phyloP scores from a whole-genome alignment of 2,888 invertebrate species.

The Acrobasis suavella region DNA sequence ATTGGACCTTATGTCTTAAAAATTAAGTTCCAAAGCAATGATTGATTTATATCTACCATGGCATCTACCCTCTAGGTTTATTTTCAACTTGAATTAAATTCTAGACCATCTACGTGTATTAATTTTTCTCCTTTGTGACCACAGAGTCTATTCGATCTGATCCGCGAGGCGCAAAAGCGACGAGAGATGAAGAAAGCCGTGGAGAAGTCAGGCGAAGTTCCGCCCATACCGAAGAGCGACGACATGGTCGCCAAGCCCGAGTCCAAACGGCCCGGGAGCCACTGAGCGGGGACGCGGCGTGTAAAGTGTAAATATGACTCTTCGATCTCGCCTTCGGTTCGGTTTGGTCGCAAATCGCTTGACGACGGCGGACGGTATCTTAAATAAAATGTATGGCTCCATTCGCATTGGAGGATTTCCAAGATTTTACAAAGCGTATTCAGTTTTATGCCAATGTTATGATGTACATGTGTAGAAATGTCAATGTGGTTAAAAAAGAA shows the following conservation, averaged over 20 bases:
- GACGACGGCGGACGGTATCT: constrained; percentile 17
- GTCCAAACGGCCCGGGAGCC: constrained; percentile 64
- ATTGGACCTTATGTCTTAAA: too few relatives aligned
- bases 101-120: not conserved
- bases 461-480: too few relatives aligned
- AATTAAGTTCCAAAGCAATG: too few relatives aligned
- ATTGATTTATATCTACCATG: too few relatives aligned
- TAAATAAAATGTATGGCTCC: not conserved
- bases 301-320: constrained; percentile 39
- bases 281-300: constrained; percentile 44
- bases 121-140: constrained; percentile 30
- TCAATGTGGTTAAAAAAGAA: too few relatives aligned
- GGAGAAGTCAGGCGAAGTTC: constrained; percentile 48
- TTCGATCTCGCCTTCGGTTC: constrained; percentile 23
- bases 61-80: too few relatives aligned
- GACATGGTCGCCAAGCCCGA: constrained; percentile 61
- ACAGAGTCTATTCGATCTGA: constrained; percentile 74
- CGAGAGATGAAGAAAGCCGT: constrained; percentile 66
- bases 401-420: too few relatives aligned
- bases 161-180: constrained; percentile 70
- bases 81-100: not conserved
- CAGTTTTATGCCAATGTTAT: too few relatives aligned
- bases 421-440: too few relatives aligned
- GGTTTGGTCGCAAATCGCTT: constrained; percentile 31
- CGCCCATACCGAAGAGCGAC: constrained; percentile 53